Percentiles rank a stretch among this genome's conserved stretches.
Evolutionary conservation across 2,888 invertebrate genomes (phyloP).

Genomic region (Unio delphinus): DNA sequence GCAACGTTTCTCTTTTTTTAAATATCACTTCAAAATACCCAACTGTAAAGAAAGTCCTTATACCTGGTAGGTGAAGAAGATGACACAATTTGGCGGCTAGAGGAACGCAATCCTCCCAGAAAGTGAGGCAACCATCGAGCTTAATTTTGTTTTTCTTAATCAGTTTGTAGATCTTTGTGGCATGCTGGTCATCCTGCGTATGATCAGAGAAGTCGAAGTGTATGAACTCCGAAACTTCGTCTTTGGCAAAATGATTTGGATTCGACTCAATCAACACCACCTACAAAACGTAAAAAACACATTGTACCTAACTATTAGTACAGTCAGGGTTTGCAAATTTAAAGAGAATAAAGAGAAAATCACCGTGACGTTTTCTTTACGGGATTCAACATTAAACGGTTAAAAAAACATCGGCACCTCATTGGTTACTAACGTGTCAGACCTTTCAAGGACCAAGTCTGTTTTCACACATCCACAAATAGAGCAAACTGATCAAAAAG

Average conservation of each 20-base stretch:
- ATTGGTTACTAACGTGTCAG: too few relatives aligned
- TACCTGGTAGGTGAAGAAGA: slow-evolving; percentile 21
- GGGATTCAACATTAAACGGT: too few relatives aligned
- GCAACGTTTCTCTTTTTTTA: too few relatives aligned
- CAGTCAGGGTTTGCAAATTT: too few relatives aligned
- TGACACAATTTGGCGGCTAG: slow-evolving; percentile 42
- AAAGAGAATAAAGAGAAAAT: too few relatives aligned
- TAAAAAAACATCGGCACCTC: too few relatives aligned
- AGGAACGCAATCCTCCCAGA: slow-evolving; percentile 57
- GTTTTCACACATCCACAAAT: too few relatives aligned
- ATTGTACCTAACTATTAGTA: too few relatives aligned
- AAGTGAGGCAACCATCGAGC: slow-evolving; percentile 47
- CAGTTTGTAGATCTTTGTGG: slow-evolving; percentile 31
- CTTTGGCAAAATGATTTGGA: slow-evolving; percentile 19
- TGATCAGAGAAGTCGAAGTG: slow-evolving; percentile 44
- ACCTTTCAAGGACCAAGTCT: too few relatives aligned
- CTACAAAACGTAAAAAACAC: slow-evolving; percentile 17
- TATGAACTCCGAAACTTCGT: slow-evolving; percentile 29
- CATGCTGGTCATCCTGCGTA: slow-evolving; percentile 33
- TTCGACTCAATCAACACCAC: slow-evolving; percentile 44
- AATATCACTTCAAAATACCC: too few relatives aligned
- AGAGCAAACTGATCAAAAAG: too few relatives aligned
- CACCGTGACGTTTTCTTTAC: too few relatives aligned
- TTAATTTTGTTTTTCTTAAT: slow-evolving; percentile 15
- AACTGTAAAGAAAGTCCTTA: neutral